phyloP scores from a whole-genome alignment of 2,888 invertebrate species.

The Cyclophora albipunctata region DNA sequence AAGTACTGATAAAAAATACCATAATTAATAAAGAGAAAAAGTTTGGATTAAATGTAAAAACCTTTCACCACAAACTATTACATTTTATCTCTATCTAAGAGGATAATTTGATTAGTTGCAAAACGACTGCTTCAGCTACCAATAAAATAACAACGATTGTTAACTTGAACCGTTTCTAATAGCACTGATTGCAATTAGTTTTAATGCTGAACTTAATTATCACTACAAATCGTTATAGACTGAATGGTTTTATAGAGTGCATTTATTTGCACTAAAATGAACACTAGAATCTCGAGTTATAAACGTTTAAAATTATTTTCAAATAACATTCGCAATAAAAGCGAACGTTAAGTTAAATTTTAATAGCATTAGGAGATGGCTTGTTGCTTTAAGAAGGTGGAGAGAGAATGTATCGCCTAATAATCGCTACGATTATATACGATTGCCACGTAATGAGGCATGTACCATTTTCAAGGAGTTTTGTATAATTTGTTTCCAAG shows the following conservation, averaged over 20 bases:
- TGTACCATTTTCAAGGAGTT: constrained; percentile 7
- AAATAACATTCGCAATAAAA: constrained; percentile 33
- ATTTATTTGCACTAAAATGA: constrained; percentile 26
- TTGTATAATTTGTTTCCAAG: constrained; percentile 17
- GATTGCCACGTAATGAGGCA: constrained; percentile 6
- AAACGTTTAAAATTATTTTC: constrained; percentile 38
- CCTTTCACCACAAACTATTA: no score
- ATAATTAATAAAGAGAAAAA: no score
- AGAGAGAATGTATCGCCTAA: no score
- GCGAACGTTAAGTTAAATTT: constrained; percentile 35
- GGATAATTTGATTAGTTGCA: no score
- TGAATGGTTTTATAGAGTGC: constrained; percentile 8
- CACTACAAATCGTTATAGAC: constrained; percentile 1
- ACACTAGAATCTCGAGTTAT: constrained; percentile 23
- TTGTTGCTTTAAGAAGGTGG: constrained; percentile 1
- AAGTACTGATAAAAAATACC: no score
- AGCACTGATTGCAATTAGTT: no score
- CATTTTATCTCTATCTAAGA: no score
- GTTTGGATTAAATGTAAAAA: no score
- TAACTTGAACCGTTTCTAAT: no score
- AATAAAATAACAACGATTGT: no score
- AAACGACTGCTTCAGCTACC: no score
- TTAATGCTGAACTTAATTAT: background rate
- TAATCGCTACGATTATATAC: no score
- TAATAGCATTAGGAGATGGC: constrained; percentile 29